Evolutionary conservation across 2,113 vertebrate genomes (phyloP).

Genomic region (Coracopsis vasa): DNA sequence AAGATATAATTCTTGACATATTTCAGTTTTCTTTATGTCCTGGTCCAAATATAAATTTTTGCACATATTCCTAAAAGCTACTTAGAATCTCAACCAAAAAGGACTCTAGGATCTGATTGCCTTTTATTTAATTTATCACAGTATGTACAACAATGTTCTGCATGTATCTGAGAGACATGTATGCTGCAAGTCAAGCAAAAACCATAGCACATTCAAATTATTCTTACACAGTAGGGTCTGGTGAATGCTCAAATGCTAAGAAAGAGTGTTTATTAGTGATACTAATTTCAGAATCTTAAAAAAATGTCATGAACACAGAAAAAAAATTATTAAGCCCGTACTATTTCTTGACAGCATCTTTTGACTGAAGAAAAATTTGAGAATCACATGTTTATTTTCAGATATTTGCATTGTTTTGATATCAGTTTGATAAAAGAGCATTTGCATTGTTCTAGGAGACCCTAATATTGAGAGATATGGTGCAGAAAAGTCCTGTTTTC

Average conservation of each 20-base stretch:
- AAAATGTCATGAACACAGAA: neutral
- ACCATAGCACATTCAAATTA: neutral
- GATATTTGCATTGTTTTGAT: neutral
- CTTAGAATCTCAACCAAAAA: neutral
- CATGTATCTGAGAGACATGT: neutral
- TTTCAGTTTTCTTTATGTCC: neutral
- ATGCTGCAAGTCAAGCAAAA: neutral
- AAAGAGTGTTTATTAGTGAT: neutral
- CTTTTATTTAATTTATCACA: neutral
- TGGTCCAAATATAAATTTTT: neutral
- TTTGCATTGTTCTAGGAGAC: neutral
- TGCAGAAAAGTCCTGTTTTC: neutral
- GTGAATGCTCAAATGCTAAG: neutral
- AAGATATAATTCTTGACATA: neutral
- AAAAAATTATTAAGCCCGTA: neutral
- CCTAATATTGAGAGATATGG: neutral
- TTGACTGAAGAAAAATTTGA: neutral
- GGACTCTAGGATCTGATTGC: neutral
- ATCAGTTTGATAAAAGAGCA: neutral
- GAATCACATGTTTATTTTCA: neutral
- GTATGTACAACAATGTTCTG: neutral
- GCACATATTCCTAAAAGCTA: neutral
- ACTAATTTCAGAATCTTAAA: neutral
- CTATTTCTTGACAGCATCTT: neutral
- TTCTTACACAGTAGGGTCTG: neutral